These are phyloP conservation scores for Turnix velox DNA, from an alignment of 2,113 vertebrate genomes.

Conservation along the genomic window DNA sequence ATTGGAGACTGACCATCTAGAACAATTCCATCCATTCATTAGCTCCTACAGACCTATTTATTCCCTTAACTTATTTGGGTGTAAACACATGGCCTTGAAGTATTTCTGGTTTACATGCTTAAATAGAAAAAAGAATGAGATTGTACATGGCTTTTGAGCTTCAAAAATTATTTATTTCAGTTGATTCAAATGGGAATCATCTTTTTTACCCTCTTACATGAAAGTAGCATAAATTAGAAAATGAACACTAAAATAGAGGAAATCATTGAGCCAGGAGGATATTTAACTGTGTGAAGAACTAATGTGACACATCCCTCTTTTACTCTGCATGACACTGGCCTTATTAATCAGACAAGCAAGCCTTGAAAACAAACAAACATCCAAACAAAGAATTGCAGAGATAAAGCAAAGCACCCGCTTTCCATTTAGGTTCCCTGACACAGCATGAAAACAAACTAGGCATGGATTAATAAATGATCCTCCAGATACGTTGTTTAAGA, in stretches of 20 bases:
- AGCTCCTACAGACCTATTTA: background rate
- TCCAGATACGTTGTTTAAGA: background rate
- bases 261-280: background rate
- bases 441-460: background rate
- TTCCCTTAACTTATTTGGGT: background rate
- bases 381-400: constrained; percentile 7
- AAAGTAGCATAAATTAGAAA: background rate
- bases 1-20: background rate
- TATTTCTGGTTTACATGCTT: background rate
- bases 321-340: background rate
- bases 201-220: fast-evolving
- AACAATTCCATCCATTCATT: background rate
- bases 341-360: background rate
- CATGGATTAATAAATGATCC: constrained; percentile 20
- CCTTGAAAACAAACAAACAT: constrained; percentile 30
- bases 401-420: background rate
- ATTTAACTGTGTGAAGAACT: background rate
- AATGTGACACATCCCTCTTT: background rate
- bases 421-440: constrained; percentile 14
- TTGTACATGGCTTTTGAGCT: background rate
- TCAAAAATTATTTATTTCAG: background rate
- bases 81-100: background rate
- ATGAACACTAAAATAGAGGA: background rate
- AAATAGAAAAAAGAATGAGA: background rate
- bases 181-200: background rate